Conservation (phyloP, 2,113 vertebrate genomes). For the Eurypyga helias region DNA sequence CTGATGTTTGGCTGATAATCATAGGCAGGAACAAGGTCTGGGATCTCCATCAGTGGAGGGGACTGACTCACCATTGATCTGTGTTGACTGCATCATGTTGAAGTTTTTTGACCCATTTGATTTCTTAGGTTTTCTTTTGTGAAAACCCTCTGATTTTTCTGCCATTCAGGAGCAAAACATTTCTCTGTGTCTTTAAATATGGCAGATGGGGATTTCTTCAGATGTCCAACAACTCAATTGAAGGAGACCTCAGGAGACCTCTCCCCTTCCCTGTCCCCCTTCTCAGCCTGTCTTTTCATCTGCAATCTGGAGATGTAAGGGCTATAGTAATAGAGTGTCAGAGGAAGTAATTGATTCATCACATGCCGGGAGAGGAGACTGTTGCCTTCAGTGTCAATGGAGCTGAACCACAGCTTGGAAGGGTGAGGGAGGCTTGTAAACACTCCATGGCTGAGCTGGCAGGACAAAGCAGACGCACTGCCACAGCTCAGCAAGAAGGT, state of each 20-base stretch:
- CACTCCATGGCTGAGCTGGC: slow-evolving; percentile 76
- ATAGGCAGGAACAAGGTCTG: background rate
- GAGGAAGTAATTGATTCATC: slow-evolving; percentile 82
- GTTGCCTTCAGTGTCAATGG: slow-evolving; percentile 76
- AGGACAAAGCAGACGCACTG: slow-evolving; percentile 37
- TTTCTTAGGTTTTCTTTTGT: slow-evolving; percentile 50
- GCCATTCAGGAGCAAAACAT: slow-evolving; percentile 32
- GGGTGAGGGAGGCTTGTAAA: slow-evolving; percentile 76
- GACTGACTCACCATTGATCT: slow-evolving; percentile 2
- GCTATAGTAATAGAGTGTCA: slow-evolving; percentile 75
- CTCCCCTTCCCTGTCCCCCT: slow-evolving; percentile 25
- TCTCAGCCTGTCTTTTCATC: slow-evolving; percentile 64
- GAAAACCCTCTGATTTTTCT: slow-evolving; percentile 56
- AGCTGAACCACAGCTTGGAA: slow-evolving; percentile 76
- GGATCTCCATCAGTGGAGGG: slow-evolving; percentile 11
- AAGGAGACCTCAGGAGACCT: slow-evolving; percentile 47
- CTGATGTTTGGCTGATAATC: background rate
- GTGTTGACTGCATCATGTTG: background rate
- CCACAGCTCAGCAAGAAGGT: background rate
- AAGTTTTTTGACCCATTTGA: slow-evolving; percentile 47
- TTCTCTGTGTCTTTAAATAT: slow-evolving; percentile 61
- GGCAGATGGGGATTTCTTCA: slow-evolving; percentile 52
- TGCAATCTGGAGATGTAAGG: slow-evolving; percentile 69
- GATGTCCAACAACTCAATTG: slow-evolving; percentile 55
- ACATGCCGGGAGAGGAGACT: slow-evolving; percentile 62